phyloP scores from a whole-genome alignment of 2,888 invertebrate genomes.

The Lithophane leautieri region DNA sequence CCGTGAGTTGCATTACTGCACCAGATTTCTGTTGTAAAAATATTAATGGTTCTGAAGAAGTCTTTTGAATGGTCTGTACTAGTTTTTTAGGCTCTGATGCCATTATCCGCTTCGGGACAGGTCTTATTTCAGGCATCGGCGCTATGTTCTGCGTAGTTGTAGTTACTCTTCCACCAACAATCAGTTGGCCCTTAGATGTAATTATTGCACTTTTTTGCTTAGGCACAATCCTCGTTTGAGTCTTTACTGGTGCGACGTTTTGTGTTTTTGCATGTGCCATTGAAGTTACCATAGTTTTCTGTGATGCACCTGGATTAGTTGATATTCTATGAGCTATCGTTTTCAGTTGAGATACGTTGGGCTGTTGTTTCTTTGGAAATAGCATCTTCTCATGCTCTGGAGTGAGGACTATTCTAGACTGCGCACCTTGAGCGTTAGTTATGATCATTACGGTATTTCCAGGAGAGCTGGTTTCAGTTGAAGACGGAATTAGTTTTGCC shows the following conservation, averaged over 20 bases:
- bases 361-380: constrained; percentile 88
- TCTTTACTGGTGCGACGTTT: constrained; percentile 65
- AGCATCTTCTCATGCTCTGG: constrained; percentile 91
- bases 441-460: constrained; percentile 92
- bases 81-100: constrained; percentile 83
- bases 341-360: constrained; percentile 82
- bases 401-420: constrained; percentile 91
- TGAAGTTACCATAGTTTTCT: constrained; percentile 76
- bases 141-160: constrained; percentile 87
- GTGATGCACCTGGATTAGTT: constrained; percentile 70
- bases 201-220: constrained; percentile 89
- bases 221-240: constrained; percentile 82
- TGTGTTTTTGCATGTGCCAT: constrained; percentile 61
- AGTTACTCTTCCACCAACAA: constrained; percentile 85
- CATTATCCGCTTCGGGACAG: constrained; percentile 79
- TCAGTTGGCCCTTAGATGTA: constrained; percentile 90
- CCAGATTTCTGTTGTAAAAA: constrained; percentile 88
- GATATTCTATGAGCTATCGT: constrained; percentile 82
- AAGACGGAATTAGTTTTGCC: constrained; percentile 82
- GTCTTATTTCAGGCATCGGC: constrained; percentile 85
- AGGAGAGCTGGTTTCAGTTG: constrained; percentile 78
- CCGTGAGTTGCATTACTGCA: constrained; percentile 86
- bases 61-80: constrained; percentile 82
- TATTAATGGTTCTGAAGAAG: constrained; percentile 83
- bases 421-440: constrained; percentile 91